These are phyloP conservation scores for Parthenolecanium corni DNA, from an alignment of 2,888 invertebrate genomes.

Conservation along the genomic window DNA sequence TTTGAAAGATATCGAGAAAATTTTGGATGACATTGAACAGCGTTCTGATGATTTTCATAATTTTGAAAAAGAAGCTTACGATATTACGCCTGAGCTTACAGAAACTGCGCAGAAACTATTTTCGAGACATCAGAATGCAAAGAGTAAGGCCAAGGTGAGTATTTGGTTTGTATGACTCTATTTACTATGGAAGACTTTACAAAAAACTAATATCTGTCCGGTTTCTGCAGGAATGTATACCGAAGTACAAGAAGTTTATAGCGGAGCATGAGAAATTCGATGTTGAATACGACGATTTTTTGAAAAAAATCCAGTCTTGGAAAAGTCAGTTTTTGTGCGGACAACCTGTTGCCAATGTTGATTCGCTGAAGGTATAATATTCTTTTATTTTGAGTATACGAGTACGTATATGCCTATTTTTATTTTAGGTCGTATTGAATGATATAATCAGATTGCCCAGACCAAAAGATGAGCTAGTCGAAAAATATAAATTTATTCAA, in stretches of 20 bases:
- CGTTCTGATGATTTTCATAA: constrained; percentile 58
- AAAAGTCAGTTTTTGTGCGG: constrained; percentile 63
- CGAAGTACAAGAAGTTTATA: constrained; percentile 70
- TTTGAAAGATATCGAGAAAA: constrained; percentile 58
- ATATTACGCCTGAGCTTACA: constrained; percentile 62
- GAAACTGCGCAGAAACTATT: constrained; percentile 63
- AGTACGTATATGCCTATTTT: too few relatives aligned
- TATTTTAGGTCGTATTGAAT: too few relatives aligned
- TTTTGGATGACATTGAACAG: constrained; percentile 57
- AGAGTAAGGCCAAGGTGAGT: constrained; percentile 55
- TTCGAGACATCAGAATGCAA: constrained; percentile 69
- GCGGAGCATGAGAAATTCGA: constrained; percentile 67
- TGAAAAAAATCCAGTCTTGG: constrained; percentile 61
- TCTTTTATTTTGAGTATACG: too few relatives aligned
- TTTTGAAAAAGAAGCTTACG: constrained; percentile 57
- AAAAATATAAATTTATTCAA: too few relatives aligned
- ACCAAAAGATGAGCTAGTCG: too few relatives aligned
- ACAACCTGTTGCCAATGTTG: constrained; percentile 75
- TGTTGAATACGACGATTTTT: constrained; percentile 55
- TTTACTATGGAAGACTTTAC: not conserved
- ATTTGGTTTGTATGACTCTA: not conserved
- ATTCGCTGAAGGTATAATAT: constrained; percentile 46
- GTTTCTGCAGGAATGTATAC: constrained; percentile 54
- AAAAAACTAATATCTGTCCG: not conserved
- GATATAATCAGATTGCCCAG: too few relatives aligned